These are phyloP conservation scores for Nesogale talazaci DNA, from an alignment of 2,113 vertebrate genomes.

Conservation along the genomic window DNA sequence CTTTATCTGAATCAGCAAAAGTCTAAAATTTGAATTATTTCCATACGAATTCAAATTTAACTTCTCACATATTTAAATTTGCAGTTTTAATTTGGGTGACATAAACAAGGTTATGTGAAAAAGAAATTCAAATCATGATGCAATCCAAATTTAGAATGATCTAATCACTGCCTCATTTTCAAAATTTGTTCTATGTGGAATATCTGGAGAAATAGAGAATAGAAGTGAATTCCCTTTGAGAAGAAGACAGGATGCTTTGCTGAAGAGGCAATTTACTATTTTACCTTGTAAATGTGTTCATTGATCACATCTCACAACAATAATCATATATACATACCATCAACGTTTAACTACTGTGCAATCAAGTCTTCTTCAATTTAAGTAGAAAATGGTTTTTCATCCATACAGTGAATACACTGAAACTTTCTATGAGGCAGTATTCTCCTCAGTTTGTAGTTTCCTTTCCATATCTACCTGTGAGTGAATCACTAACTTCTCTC, in stretches of 20 bases:
- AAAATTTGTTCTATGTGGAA: background rate
- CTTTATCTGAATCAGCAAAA: background rate
- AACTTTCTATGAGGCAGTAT: background rate
- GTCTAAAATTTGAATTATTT: conserved; percentile 17
- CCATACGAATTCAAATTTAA: background rate
- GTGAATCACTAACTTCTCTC: background rate
- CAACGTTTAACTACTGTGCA: background rate
- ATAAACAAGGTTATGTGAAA: conserved; percentile 21
- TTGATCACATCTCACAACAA: background rate
- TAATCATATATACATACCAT: background rate
- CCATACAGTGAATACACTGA: background rate
- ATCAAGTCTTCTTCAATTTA: background rate
- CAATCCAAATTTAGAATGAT: background rate
- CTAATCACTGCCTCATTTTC: background rate
- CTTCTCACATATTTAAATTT: conserved; percentile 15
- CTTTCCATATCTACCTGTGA: background rate
- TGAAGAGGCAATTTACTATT: background rate
- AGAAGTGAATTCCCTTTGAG: background rate
- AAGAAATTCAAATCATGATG: background rate
- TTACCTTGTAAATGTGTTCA: background rate
- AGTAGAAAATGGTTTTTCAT: background rate
- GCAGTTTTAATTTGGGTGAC: background rate
- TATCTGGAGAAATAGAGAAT: background rate
- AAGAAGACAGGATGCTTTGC: background rate
- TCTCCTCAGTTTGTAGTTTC: background rate